These are phyloP conservation scores for Hirudinaria manillensis DNA, from an alignment of 2,888 invertebrate genomes.

Conservation along the genomic window DNA sequence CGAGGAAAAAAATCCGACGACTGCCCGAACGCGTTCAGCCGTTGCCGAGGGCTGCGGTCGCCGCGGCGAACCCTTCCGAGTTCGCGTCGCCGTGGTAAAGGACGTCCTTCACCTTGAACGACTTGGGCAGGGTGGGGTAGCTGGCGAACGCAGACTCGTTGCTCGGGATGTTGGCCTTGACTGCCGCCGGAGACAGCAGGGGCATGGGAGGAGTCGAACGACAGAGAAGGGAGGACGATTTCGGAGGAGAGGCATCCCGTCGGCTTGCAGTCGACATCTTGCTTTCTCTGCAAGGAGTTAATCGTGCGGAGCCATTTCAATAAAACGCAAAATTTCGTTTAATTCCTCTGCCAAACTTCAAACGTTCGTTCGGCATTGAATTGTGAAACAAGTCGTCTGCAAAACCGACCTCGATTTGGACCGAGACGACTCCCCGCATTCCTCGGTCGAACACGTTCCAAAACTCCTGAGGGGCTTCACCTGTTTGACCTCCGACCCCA, in stretches of 20 bases:
- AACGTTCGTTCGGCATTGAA: no score
- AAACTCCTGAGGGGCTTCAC: conserved; percentile 8
- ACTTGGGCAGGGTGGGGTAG: conserved; percentile 21
- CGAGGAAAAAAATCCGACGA: background rate
- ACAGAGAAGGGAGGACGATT: background rate
- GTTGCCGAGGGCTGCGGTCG: background rate
- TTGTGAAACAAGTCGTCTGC: no score
- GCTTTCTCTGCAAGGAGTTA: no score
- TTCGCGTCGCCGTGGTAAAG: background rate
- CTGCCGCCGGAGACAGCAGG: background rate
- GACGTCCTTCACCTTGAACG: conserved; percentile 12
- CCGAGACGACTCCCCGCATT: no score
- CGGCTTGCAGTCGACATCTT: background rate
- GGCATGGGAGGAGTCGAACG: background rate
- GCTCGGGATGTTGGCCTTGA: conserved; percentile 22
- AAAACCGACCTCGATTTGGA: background rate
- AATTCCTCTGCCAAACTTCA: no score
- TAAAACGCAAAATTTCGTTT: no score
- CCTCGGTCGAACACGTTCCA: background rate
- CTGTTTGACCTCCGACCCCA: conserved; percentile 13
- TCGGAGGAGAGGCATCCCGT: background rate
- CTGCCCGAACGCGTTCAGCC: background rate
- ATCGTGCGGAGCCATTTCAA: no score
- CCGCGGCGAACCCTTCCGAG: background rate
- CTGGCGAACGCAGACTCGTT: conserved; percentile 22